Base-by-base conservation (phyloP, 2,888 invertebrate species). In the Ctenicera cuprea region DNA sequence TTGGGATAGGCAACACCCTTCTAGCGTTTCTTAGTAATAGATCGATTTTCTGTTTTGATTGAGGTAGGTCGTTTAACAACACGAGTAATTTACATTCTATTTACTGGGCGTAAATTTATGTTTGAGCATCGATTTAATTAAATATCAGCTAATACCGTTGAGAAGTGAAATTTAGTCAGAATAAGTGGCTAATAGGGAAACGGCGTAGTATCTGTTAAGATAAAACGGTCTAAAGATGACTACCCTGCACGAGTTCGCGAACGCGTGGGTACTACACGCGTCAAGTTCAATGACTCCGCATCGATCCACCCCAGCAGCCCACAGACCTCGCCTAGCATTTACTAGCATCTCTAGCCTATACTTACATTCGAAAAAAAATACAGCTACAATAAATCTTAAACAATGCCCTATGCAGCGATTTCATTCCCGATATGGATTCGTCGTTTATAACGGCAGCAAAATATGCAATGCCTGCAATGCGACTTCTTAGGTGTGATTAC, bases 261-360 rank as follows among this genome's bases (percentile, higher is more conserved):
- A 69, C 69, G 79, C 77, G 80, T 80, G 74, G 80, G 79, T 70
- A 70, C 65, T 70, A 76, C 81, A 81, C 81, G 81, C 81, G 79
- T 81, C 81, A 82, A 81, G 82, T 82, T 82, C 82, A 80, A 81
- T 77, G 82, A 82, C 82, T 80, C 70, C 63, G 73, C 70, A 76
- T 78, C 80, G 81, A 81, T 81, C 80, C 80, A 81, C 80, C 81
- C 81, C 80, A 79, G 76, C 81, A 79, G 79, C 82, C 82, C 81
- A 82, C 82, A 79, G 80, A 81, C 80, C 77, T 80, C 77, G 78
- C 80, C 81, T 79, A 82, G 80, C 79, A 80, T 80, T 79, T 72
- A 72, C 72, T 68, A 68, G 68, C 75, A 68, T 77, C 73, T 74
- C 74, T 75, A 73, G 74, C 72, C 75, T 77, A 76, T 77, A 77